Evolutionary conservation across 1,140 invertebrate species (phyloP), one percentile per base, ranked within the genome.

Genomic region (Nephila pilipes): DNA sequence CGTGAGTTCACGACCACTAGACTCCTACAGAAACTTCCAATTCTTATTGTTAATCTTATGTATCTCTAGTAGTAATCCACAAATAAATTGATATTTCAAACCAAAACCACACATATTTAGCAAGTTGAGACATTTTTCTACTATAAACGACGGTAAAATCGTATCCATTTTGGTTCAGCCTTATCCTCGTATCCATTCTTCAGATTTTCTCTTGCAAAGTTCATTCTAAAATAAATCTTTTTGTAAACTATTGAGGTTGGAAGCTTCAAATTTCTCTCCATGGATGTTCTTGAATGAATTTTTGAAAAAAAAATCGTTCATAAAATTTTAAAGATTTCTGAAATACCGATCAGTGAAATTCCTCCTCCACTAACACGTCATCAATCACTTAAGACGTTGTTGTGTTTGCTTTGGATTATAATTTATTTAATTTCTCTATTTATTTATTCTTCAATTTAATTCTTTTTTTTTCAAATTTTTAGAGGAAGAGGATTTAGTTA

Each of bases 291-390:
- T 32, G 4, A 14, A 65, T 10, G 85, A 65, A 87, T 38, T 87
- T 85, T 87, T 63, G 5, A 29, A 85, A 57, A 3, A 14, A 32
- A 57, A 87, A 32, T 87, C 63, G 6, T 10, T 5, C 58, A 87
- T 58, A 87, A 65, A 22, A 54, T 85, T 85, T 54, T 8, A 85
- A 57, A 55, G 32, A n/a, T 36, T 87, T 29, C 60, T 16, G 32
- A 87, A 87, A 87, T 87, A 87, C 63, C 57, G 58, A 87, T 60
- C 85, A 29, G 58, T 20, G 32, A 87, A 87, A 87, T 25, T 87
- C n/a, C 85, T 55, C 46, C 4, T 46, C 46, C 25, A 20, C 38
- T 25, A 20, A 83, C 80, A n/a, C 60, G 57, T 87, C 85, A 87
- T 87, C 57, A 87, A 87, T 87, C 58, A 87, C 25, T 87, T 22